Evolutionary conservation across 2,113 vertebrate genomes (phyloP), one percentile per base, ranked within the genome.

Genomic region (Phalacrocorax carbo): DNA sequence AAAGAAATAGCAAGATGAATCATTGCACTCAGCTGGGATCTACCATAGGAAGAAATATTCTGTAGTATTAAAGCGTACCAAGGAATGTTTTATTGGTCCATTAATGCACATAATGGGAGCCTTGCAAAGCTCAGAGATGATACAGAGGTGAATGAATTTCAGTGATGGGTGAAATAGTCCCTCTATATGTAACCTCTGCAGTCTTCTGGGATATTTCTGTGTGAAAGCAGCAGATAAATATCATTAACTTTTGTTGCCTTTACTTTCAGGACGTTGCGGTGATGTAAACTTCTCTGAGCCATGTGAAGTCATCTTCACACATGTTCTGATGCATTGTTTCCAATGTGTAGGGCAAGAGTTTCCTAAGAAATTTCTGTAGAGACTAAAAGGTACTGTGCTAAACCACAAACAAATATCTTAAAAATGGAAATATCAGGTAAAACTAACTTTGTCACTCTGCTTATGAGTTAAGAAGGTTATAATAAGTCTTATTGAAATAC

Each of bases 61-160:
- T 68, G 60, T 34, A 64, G 26, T 66, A 52, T 88, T 88, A 78
- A 88, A 93, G 38, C 30, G 57, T 65, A 94, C 20, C 30, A 78
- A 83, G 32, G 69, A 92, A 81, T 57, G 48, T 78, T 94, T 94
- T 92, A 92, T 81, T 88, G 72, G 88, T 58, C 68, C 36, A 44
- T 93, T 91, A 94, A 91, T 75, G 72, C 26, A 82, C 65, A n/a
- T 62, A 92, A 86, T 66, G 32, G 72, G 60, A 80, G 42, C 46
- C 73, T 38, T 80, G 54, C 68, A 91, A 94, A 86, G n/a, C 69
- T 86, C 10, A 93, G 60, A 55, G 60, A 86, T 82, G 69, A 73
- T 75, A 78, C 55, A 88, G 38, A 88, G 60, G 42, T 95, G 80
- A 83, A 93, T 90, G 69, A 88, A 94, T 96, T 90, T 93, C 82